Base-by-base conservation (phyloP, 1,140 invertebrate genomes). In the Belonocnema kinseyi region DNA sequence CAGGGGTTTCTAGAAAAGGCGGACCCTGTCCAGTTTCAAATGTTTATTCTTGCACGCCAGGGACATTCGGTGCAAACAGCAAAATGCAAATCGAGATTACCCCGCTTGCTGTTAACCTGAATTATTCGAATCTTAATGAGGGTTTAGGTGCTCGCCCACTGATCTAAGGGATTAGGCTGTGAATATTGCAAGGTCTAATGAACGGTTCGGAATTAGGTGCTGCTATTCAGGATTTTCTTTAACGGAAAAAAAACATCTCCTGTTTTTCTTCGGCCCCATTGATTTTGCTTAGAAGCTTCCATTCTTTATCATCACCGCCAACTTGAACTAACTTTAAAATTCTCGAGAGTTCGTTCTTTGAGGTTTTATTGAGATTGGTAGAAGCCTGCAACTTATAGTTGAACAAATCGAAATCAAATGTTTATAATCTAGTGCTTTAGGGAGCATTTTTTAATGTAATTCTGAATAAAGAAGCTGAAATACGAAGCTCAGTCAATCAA, bases 51-150 rank as follows among this genome's bases (percentile, higher is more conserved):
- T 79, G 80, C 72, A 78, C 78, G 75, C 78, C 71, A 66, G 71
- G 82, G 74, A 82, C 79, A 78, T 77, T 77, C 79, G 84, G 77
- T 81, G 83, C 82, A 88, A 89, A 88, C 85, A 87, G 86, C 85
- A 66, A 87, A 90, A 91, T 91, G 90, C 89, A 91, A 91, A 91
- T 91, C 83, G 86, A 91, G 90, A 91, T 91, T 90, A 90, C 87
- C 87, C 86, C 82, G 85, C 88, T 88, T 83, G 88, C 90, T 88
- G 89, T 91, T 91, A 91, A 91, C 90, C 88, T 91, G 90, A 91
- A 91, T 92, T 92, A 91, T 92, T 92, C 90, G 90, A 92, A 88
- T 91, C 90, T 92, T 91, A 92, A 91, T 91, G 89, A 92, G 89
- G 89, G 90, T 89, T 92, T 92, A 90, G 89, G 87, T 85, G 85